Percentiles rank a stretch among this genome's conserved stretches.
phyloP scores from a whole-genome alignment of 2,888 invertebrate species.

The Leptopterna dolabrata region DNA sequence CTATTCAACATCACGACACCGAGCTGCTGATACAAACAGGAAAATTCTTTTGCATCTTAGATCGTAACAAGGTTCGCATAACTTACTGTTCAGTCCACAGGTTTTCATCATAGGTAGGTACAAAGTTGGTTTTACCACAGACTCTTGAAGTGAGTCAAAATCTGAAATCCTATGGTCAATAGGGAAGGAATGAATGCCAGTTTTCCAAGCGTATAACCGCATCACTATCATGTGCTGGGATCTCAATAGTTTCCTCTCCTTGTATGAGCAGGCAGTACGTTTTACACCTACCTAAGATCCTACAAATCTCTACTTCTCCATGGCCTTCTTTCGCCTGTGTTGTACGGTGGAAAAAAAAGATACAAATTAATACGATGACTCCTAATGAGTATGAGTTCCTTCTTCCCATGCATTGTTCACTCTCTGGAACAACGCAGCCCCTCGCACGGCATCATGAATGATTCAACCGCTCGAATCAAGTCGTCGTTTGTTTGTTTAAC shows the following conservation, averaged over 20 bases:
- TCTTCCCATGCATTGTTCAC: slow-evolving; percentile 17
- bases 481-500: background rate
- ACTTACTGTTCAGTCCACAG: too few relatives aligned
- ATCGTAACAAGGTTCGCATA: too few relatives aligned
- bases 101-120: too few relatives aligned
- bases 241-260: background rate
- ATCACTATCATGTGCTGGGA: background rate
- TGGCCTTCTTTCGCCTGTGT: background rate
- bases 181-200: background rate
- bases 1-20: too few relatives aligned
- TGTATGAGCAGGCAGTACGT: background rate
- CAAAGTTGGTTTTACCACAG: too few relatives aligned
- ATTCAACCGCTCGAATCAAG: background rate
- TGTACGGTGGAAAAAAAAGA: background rate
- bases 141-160: too few relatives aligned
- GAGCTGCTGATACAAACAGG: too few relatives aligned
- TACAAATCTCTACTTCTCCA: too few relatives aligned
- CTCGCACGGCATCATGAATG: background rate
- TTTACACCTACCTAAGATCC: background rate
- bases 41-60: too few relatives aligned
- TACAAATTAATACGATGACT: background rate
- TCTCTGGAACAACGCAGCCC: background rate
- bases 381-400: slow-evolving; percentile 14
- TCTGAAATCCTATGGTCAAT: background rate
- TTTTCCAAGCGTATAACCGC: background rate